Base-by-base conservation (phyloP, 2,113 vertebrate genomes). In the Psettodes erumei region DNA sequence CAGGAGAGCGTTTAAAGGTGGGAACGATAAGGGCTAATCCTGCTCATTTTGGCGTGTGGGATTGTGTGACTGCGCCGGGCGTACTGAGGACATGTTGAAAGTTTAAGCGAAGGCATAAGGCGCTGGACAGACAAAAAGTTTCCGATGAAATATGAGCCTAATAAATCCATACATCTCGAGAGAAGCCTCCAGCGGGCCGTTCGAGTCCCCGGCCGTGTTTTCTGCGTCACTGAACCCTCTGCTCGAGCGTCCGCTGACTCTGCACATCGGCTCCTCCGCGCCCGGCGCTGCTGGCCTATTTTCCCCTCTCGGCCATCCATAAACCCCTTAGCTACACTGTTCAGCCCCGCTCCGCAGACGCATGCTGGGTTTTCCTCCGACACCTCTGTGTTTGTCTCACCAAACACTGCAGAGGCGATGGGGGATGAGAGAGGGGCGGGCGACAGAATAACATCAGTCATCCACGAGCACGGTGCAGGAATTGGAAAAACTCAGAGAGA, bases 221-320 rank as follows among this genome's bases (percentile, higher is more conserved):
- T 80, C 82, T 82, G 86, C 82, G 33, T 77, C 89, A 75, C 30
- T 77, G 74, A 79, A 81, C 84, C 51, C 50, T 63, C 50, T 60
- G 60, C 68, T 50, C 45, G 71, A 71, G 63, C 71, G 56, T 82
- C 63, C 85, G 89, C 89, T 90, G 85, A 92, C 82, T 83, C 66
- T n/a, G 77, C 89, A 84, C 33, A 76, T 88, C 43, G 81, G 42
- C 75, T 58, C 77, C 65, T 33, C 43, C 18, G 18, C 71, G 67
- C 65, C 76, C 81, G 63, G 67, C 18, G 27, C 71, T 50, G 38
- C 72, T 77, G 73, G 50, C 75, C 79, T 85, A 77, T 33, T 79
- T 79, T 61, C 51, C 27, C 33, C 28, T 69, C 16, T n/a, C 60
- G 78, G 71, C 72, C 78, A 19, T 10, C 79, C 12, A 28, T 60